Evolutionary conservation across 2,113 vertebrate species (phyloP).

Genomic region (Tauraco erythrolophus): DNA sequence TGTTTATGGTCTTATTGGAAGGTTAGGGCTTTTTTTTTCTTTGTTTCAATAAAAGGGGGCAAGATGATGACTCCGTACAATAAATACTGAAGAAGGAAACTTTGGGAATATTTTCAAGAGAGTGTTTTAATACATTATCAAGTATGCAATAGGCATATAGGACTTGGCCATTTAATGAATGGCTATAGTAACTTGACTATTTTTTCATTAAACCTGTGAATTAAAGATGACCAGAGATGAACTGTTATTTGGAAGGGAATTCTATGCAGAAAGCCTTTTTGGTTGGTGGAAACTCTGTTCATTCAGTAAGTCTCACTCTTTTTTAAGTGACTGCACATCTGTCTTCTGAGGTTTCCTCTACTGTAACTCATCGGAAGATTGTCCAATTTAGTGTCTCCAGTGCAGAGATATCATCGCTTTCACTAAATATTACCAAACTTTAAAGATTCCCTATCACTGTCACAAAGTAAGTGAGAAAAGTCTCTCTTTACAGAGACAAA

Average conservation of each 20-base stretch:
- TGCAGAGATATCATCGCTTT: not conserved
- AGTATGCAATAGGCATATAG: not conserved
- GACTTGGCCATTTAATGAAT: not conserved
- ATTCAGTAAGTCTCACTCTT: not conserved
- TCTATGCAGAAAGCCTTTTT: not conserved
- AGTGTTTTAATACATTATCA: not conserved
- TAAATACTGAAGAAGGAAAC: not conserved
- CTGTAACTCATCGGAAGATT: not conserved
- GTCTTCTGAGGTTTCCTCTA: not conserved
- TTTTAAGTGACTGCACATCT: not conserved
- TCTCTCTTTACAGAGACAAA: no score
- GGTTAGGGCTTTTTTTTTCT: not conserved
- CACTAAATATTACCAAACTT: not conserved
- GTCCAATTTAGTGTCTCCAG: not conserved
- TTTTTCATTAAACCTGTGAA: constrained; percentile 18
- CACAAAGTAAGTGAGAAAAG: no score
- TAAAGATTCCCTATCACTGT: not conserved
- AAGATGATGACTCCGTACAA: not conserved
- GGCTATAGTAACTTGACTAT: not conserved
- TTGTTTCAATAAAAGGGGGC: not conserved
- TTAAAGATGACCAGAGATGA: not conserved
- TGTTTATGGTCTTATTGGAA: not conserved
- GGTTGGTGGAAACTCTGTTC: not conserved
- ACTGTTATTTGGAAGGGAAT: not conserved
- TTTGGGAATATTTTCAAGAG: not conserved